Base-by-base conservation (phyloP, 2,888 invertebrate species). In the Drosophila affinis region DNA sequence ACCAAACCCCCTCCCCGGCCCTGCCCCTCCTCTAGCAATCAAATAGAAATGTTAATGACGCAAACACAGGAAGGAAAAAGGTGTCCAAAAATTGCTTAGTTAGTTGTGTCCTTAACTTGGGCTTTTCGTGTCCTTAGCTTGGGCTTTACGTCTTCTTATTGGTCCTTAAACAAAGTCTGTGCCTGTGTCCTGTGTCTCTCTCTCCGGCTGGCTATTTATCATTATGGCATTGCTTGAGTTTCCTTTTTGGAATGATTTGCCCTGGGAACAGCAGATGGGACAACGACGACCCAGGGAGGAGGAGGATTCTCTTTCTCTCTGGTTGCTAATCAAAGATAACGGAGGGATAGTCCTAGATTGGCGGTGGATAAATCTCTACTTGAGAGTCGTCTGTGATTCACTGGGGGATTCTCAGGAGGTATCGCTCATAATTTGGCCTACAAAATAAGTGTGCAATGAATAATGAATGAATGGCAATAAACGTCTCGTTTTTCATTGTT, bases 21-120 rank as follows among this genome's bases (percentile, higher is more conserved):
- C 21, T 12, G 27, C 3, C 34, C 34, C 12, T 5, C 34, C 3
- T 3, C 34, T 62, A 17, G 62, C 71, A 81, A 67, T 77, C 72
- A 73, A 78, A 88, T 79, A 77, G 75, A 79, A 84, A 85, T 85
- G 88, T 86, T 87, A 84, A 83, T 88, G 88, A 80, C 81, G 69
- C 75, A 56, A 39, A 21, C 27, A 45, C 24, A 9, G 34, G 51
- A 46, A 47, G 61, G 34, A 34, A 39, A n/a, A 39, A n/a, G 87
- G 88, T 85, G 88, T 79, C 84, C 84, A 85, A 88, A 74, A 79
- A 81, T 72, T 64, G 80, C 67, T 67, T 53, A 51, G 60, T 61
- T 60, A 65, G 49, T 21, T 48, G 47, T 39, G 29, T 32, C 34
- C 52, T 53, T 24, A 17, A 45, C 59, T 14, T 29, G 44, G 29